phyloP scores from a whole-genome alignment of 1,140 invertebrate species.

The Zaprionus capensis region DNA sequence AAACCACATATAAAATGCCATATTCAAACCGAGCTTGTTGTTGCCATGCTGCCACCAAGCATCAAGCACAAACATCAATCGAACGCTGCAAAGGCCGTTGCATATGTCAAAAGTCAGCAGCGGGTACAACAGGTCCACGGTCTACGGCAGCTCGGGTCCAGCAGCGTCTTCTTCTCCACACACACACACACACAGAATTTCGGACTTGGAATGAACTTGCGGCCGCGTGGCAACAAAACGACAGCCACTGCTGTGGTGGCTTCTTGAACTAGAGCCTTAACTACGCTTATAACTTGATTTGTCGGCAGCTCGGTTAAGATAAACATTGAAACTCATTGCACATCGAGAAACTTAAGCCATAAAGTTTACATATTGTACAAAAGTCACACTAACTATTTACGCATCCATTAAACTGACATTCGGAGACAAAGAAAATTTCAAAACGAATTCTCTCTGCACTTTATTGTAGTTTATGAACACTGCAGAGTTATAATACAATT shows the following conservation, averaged over 20 bases:
- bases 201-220: slow-evolving; percentile 38
- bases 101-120: slow-evolving; percentile 77
- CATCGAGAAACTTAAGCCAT: slow-evolving; percentile 44
- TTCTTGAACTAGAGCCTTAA: slow-evolving; percentile 7
- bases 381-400: slow-evolving; percentile 52
- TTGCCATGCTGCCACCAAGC: slow-evolving; percentile 43
- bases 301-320: slow-evolving; percentile 16
- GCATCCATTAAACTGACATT: slow-evolving; percentile 46
- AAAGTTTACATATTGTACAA: slow-evolving; percentile 51
- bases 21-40: slow-evolving; percentile 17
- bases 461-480: neutral
- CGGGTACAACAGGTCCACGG: slow-evolving; percentile 7
- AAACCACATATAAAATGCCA: slow-evolving; percentile 17
- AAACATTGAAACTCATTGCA: slow-evolving; percentile 26
- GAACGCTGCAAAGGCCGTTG: slow-evolving; percentile 72
- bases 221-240: neutral
- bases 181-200: slow-evolving; percentile 14
- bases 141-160: slow-evolving; percentile 11
- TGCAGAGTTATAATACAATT: neutral
- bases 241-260: neutral
- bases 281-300: slow-evolving; percentile 14
- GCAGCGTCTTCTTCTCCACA: slow-evolving; percentile 13
- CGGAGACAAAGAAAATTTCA: neutral
- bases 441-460: slow-evolving; percentile 20
- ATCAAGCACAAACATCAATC: slow-evolving; percentile 68